A percentile compares a stretch with the other conserved stretches of the same genome.
Evolutionary conservation across 2,888 invertebrate genomes (phyloP).

Genomic region (Shargacucullia verbasci): DNA sequence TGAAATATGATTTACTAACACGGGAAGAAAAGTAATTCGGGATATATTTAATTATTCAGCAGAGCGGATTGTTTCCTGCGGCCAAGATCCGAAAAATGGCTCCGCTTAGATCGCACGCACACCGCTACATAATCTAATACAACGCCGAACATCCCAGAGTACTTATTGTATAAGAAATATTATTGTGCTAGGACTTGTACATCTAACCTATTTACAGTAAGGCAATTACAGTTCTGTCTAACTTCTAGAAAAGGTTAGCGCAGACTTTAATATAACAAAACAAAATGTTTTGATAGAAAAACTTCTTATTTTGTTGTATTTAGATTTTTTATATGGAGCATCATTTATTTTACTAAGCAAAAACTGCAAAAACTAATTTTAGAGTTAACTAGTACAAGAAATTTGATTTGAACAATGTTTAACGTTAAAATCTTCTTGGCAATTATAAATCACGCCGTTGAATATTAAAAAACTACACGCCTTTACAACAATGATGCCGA

Average conservation of each 20-base stretch:
- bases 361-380: no score
- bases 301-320: no score
- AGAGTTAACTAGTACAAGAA: no score
- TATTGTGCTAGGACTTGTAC: constrained; percentile 2
- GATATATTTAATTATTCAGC: constrained; percentile 62
- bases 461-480: constrained; percentile 45
- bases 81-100: constrained; percentile 37
- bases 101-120: constrained; percentile 26
- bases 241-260: no score
- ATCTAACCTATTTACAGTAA: neutral
- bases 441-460: constrained; percentile 34
- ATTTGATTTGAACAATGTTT: neutral
- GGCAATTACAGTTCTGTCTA: neutral
- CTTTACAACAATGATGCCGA: constrained; percentile 52
- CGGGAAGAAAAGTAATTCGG: constrained; percentile 60
- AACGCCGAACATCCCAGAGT: constrained; percentile 12
- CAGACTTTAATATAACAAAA: no score
- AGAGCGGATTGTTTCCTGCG: constrained; percentile 58
- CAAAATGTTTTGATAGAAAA: no score
- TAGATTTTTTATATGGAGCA: no score
- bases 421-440: constrained; percentile 10
- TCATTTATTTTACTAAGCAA: no score
- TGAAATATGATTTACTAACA: constrained; percentile 57
- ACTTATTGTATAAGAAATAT: constrained; percentile 22
- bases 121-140: constrained; percentile 16